Percentiles rank a stretch among this genome's conserved stretches.
phyloP scores from a whole-genome alignment of 2,797 vertebrate genomes.

The Parauchenoglanis ngamensis region DNA sequence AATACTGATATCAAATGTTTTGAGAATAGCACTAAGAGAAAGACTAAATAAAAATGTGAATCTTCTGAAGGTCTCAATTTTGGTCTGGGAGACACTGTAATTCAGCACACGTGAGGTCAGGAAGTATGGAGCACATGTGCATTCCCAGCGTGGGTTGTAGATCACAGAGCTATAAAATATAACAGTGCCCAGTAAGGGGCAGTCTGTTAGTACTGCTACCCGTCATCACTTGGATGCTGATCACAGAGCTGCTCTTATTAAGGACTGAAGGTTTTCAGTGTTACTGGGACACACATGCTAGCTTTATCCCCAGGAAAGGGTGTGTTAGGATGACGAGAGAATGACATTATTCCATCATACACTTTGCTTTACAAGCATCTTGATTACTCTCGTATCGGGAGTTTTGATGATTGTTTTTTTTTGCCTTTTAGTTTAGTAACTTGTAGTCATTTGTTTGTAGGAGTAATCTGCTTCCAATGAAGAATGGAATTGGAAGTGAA shows the following conservation, averaged over 20 bases:
- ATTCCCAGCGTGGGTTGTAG: slow-evolving; percentile 35
- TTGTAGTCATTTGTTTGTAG: slow-evolving; percentile 28
- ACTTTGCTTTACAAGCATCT: neutral
- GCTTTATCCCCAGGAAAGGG: slow-evolving; percentile 22
- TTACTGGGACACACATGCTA: slow-evolving; percentile 45
- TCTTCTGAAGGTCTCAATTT: neutral
- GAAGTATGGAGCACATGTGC: slow-evolving; percentile 47
- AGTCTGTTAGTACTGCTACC: slow-evolving; percentile 43
- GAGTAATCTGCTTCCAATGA: slow-evolving; percentile 45
- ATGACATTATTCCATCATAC: neutral
- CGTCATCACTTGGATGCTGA: slow-evolving; percentile 56
- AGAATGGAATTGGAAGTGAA: slow-evolving; percentile 13
- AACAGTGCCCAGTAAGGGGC: slow-evolving; percentile 47
- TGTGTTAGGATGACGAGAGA: slow-evolving; percentile 22
- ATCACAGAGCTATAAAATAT: slow-evolving; percentile 51
- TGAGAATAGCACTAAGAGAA: neutral
- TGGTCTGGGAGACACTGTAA: neutral
- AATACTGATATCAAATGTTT: slow-evolving; percentile 5
- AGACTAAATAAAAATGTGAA: neutral
- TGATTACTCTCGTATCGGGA: neutral
- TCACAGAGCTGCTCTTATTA: slow-evolving; percentile 51
- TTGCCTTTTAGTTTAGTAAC: neutral
- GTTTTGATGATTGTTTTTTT: neutral
- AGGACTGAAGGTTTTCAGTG: slow-evolving; percentile 43
- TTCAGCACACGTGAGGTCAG: slow-evolving; percentile 38